Percentiles rank a stretch among this genome's conserved stretches.
Conservation (phyloP, 2,888 invertebrate genomes). For the Nematopogon swammerdamellus region DNA sequence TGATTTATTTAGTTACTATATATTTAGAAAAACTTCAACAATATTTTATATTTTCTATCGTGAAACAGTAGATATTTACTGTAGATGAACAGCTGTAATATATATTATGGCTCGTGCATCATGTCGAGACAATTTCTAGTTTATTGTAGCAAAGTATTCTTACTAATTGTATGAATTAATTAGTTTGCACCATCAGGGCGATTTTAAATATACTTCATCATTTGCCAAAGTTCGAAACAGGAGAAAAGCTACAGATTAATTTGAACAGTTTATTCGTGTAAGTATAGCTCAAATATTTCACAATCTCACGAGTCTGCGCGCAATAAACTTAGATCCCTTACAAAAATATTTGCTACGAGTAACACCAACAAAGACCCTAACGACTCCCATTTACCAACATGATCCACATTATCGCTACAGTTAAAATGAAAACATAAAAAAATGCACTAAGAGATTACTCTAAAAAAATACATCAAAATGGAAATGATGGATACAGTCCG, state of each 20-base stretch:
- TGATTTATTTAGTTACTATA: slow-evolving; percentile 24
- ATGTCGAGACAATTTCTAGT: too few relatives aligned
- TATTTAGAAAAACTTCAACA: slow-evolving; percentile 55
- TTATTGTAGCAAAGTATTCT: too few relatives aligned
- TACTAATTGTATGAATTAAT: too few relatives aligned
- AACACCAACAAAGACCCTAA: slow-evolving; percentile 30
- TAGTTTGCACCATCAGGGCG: too few relatives aligned
- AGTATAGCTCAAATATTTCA: background rate
- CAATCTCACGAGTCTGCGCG: background rate
- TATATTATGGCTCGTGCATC: too few relatives aligned
- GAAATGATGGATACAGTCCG: slow-evolving; percentile 26
- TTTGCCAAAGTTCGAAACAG: too few relatives aligned
- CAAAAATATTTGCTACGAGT: slow-evolving; percentile 28
- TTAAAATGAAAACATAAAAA: slow-evolving; percentile 42
- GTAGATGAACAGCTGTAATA: background rate
- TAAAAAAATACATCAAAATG: slow-evolving; percentile 51
- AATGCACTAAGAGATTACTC: slow-evolving; percentile 34
- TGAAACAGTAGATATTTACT: slow-evolving; percentile 19
- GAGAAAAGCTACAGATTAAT: too few relatives aligned
- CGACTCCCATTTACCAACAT: slow-evolving; percentile 31
- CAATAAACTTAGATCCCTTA: slow-evolving; percentile 9
- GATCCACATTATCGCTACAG: slow-evolving; percentile 16
- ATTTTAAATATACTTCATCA: too few relatives aligned
- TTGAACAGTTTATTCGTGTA: too few relatives aligned
- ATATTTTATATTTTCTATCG: slow-evolving; percentile 51